These are phyloP conservation scores for Anser brachyrhynchus DNA, from an alignment of 2,113 vertebrate species.

Conservation along the genomic window DNA sequence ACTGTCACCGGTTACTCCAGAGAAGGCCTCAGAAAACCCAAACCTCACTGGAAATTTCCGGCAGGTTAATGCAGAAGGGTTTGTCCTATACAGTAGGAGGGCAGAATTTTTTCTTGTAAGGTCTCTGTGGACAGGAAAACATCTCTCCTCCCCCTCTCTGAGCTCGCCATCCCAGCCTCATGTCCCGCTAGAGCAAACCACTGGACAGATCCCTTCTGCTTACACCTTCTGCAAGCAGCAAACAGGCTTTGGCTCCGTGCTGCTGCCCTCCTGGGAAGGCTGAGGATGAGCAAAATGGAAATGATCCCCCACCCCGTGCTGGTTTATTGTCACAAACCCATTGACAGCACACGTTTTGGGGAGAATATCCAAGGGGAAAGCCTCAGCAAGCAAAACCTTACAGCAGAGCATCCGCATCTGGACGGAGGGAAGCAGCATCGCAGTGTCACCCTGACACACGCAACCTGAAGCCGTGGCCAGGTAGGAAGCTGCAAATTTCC, in stretches of 20 bases:
- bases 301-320: background rate
- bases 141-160: background rate
- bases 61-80: background rate
- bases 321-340: background rate
- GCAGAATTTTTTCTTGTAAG: background rate
- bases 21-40: background rate
- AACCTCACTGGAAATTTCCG: background rate
- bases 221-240: background rate
- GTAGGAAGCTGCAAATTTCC: background rate
- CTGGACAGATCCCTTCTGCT: background rate
- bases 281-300: background rate
- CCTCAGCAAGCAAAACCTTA: background rate
- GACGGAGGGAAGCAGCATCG: background rate
- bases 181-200: background rate
- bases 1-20: fast-evolving
- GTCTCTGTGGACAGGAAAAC: background rate
- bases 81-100: background rate
- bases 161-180: background rate
- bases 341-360: background rate
- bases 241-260: background rate
- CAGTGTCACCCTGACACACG: background rate
- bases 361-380: background rate
- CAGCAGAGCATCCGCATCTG: background rate
- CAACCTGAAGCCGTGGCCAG: background rate
- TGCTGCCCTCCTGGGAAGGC: background rate